Evolutionary conservation across 23 tunicate genomes (phyloP).

Genomic region (Botrylloides violaceus): DNA sequence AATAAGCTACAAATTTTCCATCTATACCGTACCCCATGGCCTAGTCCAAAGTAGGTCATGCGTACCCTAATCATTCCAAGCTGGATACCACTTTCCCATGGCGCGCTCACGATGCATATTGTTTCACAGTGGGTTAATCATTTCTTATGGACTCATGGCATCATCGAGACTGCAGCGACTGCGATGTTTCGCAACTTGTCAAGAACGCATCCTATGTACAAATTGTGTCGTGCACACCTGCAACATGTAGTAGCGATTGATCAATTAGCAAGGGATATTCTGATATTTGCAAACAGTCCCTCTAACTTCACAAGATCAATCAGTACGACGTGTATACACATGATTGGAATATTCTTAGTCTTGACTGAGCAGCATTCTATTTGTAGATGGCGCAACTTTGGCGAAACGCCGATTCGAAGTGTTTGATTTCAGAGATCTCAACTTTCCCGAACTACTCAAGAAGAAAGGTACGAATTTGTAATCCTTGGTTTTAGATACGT

Average conservation of each 20-base stretch:
- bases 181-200: conserved; percentile 51
- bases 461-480: conserved; percentile 30
- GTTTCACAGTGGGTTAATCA: conserved; percentile 74
- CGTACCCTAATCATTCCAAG: too few relatives aligned
- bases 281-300: conserved; percentile 11
- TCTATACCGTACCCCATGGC: too few relatives aligned
- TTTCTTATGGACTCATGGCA: conserved; percentile 44
- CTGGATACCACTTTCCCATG: too few relatives aligned
- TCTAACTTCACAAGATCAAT: conserved; percentile 19
- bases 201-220: conserved; percentile 62
- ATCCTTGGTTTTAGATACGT: too few relatives aligned
- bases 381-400: conserved; percentile 10
- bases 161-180: conserved; percentile 50
- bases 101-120: too few relatives aligned
- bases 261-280: conserved; percentile 46
- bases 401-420: conserved; percentile 11
- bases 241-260: conserved; percentile 49
- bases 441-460: conserved; percentile 39
- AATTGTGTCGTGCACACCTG: conserved; percentile 52
- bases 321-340: too few relatives aligned
- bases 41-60: too few relatives aligned
- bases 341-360: too few relatives aligned
- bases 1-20: too few relatives aligned
- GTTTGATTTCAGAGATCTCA: conserved; percentile 36
- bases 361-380: too few relatives aligned